Evolutionary conservation across 2,888 invertebrate genomes (phyloP), one percentile per base, ranked within the genome.

Genomic region (Ornithoptera alexandrae): DNA sequence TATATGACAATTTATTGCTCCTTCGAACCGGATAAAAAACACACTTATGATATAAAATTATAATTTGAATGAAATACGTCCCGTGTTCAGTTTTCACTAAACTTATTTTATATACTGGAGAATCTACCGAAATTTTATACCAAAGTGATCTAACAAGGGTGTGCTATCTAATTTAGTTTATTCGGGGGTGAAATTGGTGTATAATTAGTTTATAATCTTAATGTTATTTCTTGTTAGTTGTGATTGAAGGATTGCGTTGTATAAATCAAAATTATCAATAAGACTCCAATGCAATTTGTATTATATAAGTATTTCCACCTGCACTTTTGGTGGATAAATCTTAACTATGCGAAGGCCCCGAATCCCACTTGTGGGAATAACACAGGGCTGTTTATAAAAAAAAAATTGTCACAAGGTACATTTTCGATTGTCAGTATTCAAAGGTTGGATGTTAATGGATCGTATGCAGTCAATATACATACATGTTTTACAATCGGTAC

Each of bases 351-450:
- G 39, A 39, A 39, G 0, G 39, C 7, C 39, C 10, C 10, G 39
- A 39, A 10, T 39, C 39, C 39, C 39, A 39, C 8, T 10, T 10
- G 39, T 39, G 39, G 39, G 39, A 10, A 10, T 10, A 39, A 39
- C 10, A 39, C 39, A 39, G 39, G 7, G 39, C 8, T 10, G 10
- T 39, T 39, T 39, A 39, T 39, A 39, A 10, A 1, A 30, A 30
- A 30, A 30, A 30, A 30, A 65, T 62, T 56, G 42, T 39, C 39
- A 53, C 60, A 65, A 46, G 42, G 30, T 61, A 61, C 56, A 50
- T 62, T 65, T 61, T 65, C 39, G 60, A 69, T 61, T 62, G 62
- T 69, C 69, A 69, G 61, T 65, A 69, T 69, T 69, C 15, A 42
- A 69, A 57, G 20, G 20, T 65, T 57, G 65, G 46, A 59, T 64